phyloP scores from a whole-genome alignment of 1,140 invertebrate genomes.

The Caligus rogercresseyi region DNA sequence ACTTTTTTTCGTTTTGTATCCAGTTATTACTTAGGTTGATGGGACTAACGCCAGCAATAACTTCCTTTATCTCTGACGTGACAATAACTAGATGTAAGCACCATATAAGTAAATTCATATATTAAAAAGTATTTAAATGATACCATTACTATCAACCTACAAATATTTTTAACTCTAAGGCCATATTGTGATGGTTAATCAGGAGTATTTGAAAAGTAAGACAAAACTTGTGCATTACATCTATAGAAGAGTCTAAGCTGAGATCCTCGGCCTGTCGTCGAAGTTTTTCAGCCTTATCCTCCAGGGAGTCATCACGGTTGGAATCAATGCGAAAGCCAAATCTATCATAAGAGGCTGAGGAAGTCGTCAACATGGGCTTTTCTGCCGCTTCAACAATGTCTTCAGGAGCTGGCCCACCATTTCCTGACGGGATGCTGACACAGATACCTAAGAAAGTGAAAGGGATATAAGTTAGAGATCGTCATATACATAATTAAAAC shows the following conservation, averaged over 20 bases:
- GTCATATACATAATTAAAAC: no score
- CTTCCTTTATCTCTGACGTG: no score
- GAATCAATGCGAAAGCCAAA: conserved; percentile 24
- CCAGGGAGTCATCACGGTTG: conserved; percentile 25
- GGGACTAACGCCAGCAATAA: no score
- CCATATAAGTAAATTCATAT: no score
- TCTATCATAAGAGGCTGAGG: conserved; percentile 10
- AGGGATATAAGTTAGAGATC: no score
- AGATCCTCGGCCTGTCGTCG: conserved; percentile 27
- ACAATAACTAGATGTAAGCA: no score
- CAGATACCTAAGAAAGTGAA: neutral
- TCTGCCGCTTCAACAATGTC: conserved; percentile 16
- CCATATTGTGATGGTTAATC: no score
- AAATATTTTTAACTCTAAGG: no score
- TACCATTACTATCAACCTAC: no score
- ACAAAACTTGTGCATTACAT: neutral
- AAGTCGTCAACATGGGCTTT: neutral
- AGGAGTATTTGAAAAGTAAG: no score
- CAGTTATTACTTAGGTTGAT: neutral
- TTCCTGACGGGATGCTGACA: conserved; percentile 19
- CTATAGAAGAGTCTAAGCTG: neutral
- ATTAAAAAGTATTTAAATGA: no score
- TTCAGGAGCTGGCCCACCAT: conserved; percentile 21
- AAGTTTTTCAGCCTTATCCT: conserved; percentile 26
- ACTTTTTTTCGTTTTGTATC: neutral